Evolutionary conservation across 2,888 invertebrate genomes (phyloP).

Genomic region (Drosophila kanekoi): DNA sequence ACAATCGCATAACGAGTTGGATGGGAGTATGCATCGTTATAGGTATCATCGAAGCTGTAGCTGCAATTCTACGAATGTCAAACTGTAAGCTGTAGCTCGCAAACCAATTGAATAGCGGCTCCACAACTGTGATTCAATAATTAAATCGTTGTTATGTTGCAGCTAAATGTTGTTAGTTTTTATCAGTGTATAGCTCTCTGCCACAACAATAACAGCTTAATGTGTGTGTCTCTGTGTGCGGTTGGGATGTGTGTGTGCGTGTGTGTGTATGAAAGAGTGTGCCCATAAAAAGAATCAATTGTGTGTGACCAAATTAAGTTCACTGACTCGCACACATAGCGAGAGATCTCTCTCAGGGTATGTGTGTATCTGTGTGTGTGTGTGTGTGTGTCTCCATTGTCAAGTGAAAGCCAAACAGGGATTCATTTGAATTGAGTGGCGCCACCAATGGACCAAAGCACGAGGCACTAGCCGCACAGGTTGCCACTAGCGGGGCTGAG

Average conservation of each 20-base stretch:
- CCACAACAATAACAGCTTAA: conserved; percentile 56
- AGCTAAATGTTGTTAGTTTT: not conserved
- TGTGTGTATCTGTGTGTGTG: conserved; percentile 33
- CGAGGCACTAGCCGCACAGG: conserved; percentile 15
- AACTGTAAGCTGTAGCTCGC: not conserved
- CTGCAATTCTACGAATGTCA: not conserved
- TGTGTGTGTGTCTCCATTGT: conserved; percentile 62
- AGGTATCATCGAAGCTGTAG: not conserved
- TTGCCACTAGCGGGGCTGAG: not conserved
- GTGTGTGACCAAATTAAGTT: conserved; percentile 84
- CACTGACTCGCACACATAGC: conserved; percentile 65
- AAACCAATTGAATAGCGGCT: not conserved
- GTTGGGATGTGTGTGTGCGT: conserved; percentile 5
- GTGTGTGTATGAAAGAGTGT: conserved; percentile 32
- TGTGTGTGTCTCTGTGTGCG: conserved; percentile 18
- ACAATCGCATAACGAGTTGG: no score
- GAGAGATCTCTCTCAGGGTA: conserved; percentile 3
- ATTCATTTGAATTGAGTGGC: conserved; percentile 76
- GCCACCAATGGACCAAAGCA: conserved; percentile 48
- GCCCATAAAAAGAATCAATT: conserved; percentile 81
- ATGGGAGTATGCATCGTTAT: no score
- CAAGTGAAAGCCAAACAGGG: conserved; percentile 74
- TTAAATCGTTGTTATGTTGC: no score
- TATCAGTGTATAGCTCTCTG: conserved; percentile 3
- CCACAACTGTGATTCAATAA: not conserved